phyloP scores from a whole-genome alignment of 2,113 vertebrate species.

The Sinocyclocheilus maitianheensis region DNA sequence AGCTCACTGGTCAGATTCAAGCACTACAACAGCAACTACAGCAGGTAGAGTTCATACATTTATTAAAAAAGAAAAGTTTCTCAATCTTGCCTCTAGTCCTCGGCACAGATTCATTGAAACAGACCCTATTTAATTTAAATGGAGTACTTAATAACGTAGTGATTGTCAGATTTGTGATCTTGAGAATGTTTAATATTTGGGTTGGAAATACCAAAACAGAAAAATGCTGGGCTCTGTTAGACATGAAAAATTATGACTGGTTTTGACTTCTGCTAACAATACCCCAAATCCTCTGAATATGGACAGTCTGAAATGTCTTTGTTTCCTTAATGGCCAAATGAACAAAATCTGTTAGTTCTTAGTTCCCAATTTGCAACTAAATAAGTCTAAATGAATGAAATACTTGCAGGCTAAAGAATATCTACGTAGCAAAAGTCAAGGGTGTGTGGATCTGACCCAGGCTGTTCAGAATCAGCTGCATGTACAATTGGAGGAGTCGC shows the following conservation, averaged over 20 bases:
- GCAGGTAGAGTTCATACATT: slow-evolving; percentile 67
- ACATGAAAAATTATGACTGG: neutral
- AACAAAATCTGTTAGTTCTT: neutral
- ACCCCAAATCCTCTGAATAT: neutral
- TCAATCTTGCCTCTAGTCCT: neutral
- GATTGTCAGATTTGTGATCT: neutral
- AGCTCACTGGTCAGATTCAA: slow-evolving; percentile 73
- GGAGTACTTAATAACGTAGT: neutral
- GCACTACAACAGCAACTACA: slow-evolving; percentile 80
- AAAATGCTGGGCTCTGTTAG: neutral
- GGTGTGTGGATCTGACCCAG: slow-evolving; percentile 56
- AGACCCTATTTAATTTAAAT: neutral
- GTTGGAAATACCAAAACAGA: neutral
- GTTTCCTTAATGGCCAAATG: neutral
- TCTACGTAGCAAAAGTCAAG: slow-evolving; percentile 70
- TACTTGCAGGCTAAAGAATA: slow-evolving; percentile 73
- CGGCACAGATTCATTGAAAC: neutral
- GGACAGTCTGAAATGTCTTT: neutral
- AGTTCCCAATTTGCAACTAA: neutral
- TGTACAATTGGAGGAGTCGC: slow-evolving; percentile 63
- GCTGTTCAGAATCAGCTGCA: slow-evolving; percentile 58
- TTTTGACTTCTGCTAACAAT: neutral
- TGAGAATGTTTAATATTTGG: neutral
- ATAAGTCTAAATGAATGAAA: neutral
- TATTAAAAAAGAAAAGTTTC: neutral